phyloP scores from a whole-genome alignment of 1,140 invertebrate genomes.

The Pentalonia nigronervosa region DNA sequence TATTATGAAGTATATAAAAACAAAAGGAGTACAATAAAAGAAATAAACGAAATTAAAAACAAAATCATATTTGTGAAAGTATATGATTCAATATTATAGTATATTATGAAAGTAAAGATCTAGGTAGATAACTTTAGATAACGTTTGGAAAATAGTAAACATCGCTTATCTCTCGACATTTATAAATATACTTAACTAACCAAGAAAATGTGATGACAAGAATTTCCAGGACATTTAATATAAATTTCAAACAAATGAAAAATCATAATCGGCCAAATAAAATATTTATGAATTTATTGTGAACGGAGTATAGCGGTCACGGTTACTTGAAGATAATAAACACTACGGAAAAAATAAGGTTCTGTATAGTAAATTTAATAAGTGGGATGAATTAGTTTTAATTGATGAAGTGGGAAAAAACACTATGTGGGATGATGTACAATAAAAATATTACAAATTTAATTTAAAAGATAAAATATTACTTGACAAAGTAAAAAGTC shows the following conservation, averaged over 20 bases:
- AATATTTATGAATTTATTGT: not conserved
- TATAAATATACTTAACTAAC: not conserved
- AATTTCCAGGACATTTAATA: not conserved
- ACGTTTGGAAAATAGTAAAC: too few relatives aligned
- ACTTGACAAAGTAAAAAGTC: not conserved
- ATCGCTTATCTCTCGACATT: too few relatives aligned
- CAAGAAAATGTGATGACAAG: not conserved
- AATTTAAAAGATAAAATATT: not conserved
- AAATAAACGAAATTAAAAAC: too few relatives aligned
- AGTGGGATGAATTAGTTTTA: not conserved
- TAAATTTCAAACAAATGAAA: not conserved
- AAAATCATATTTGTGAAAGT: too few relatives aligned
- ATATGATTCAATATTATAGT: too few relatives aligned
- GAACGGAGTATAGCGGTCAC: not conserved
- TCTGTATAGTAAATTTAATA: not conserved
- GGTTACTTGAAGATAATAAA: not conserved
- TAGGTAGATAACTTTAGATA: too few relatives aligned
- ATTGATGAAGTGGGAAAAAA: not conserved
- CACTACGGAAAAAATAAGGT: not conserved
- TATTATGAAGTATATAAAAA: too few relatives aligned
- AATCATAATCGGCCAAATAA: not conserved
- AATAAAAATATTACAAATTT: not conserved
- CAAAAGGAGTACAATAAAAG: too few relatives aligned
- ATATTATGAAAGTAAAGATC: too few relatives aligned
- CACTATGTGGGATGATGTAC: not conserved